phyloP scores from a whole-genome alignment of 2,797 vertebrate species.

The Chanos chanos region DNA sequence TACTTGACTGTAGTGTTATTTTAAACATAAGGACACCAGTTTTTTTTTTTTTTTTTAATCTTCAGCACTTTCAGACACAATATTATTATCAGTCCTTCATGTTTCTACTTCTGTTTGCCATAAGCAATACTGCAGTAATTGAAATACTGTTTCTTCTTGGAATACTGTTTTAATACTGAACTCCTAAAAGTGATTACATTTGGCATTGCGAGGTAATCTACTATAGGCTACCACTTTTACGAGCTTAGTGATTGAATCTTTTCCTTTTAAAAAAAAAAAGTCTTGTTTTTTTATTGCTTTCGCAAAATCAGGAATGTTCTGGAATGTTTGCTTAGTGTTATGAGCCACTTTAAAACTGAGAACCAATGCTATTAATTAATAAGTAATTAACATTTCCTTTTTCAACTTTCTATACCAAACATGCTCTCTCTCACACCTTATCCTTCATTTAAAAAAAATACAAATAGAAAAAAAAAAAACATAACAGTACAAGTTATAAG shows the following conservation, averaged over 20 bases:
- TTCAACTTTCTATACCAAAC: background rate
- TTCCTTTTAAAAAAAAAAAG: too few species aligned
- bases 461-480: slow-evolving; percentile 41
- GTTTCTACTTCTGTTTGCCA: background rate
- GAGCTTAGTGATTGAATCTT: background rate
- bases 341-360: slow-evolving; percentile 11
- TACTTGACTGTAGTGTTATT: slow-evolving; percentile 27
- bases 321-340: too few species aligned
- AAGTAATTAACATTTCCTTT: background rate
- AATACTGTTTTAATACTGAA: slow-evolving; percentile 35
- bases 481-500: slow-evolving; percentile 58
- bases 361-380: background rate
- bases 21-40: slow-evolving; percentile 13
- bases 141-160: slow-evolving; percentile 7
- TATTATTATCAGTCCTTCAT: background rate
- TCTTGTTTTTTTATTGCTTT: background rate
- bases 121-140: slow-evolving; percentile 4
- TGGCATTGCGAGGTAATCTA: slow-evolving; percentile 34
- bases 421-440: background rate
- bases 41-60: too few species aligned
- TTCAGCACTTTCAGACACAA: background rate
- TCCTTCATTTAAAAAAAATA: slow-evolving; percentile 16
- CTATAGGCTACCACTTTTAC: too few species aligned
- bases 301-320: too few species aligned
- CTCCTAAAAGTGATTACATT: slow-evolving; percentile 12